Percentiles rank a stretch among this genome's conserved stretches.
These are phyloP conservation scores for Natator depressus DNA, from an alignment of 2,113 vertebrate species.

Conservation along the genomic window DNA sequence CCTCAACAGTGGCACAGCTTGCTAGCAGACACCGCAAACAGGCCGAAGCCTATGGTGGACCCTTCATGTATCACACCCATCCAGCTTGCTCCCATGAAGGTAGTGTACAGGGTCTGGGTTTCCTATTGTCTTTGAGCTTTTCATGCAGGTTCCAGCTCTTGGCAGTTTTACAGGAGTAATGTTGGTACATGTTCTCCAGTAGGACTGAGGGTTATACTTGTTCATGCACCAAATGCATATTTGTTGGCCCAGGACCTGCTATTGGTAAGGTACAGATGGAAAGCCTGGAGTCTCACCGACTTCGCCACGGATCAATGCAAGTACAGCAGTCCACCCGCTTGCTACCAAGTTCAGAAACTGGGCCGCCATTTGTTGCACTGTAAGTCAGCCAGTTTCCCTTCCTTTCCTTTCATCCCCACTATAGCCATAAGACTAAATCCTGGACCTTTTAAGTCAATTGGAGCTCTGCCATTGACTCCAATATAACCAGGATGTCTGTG, in stretches of 20 bases:
- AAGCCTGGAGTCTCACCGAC: background rate
- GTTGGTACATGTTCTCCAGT: background rate
- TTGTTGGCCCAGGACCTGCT: background rate
- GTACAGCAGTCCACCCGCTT: too few species aligned
- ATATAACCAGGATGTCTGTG: background rate
- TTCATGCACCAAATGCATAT: background rate
- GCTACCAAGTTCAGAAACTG: background rate
- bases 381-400: background rate
- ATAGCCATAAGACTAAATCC: too few species aligned
- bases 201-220: background rate
- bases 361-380: background rate
- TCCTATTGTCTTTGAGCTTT: background rate
- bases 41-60: slow-evolving; percentile 98
- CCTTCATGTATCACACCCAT: slow-evolving; percentile 99
- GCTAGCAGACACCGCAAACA: slow-evolving; percentile 95
- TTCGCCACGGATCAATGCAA: too few species aligned
- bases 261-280: background rate
- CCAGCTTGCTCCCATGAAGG: slow-evolving; percentile 99
- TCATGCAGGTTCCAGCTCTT: accelerated
- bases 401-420: background rate
- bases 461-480: background rate
- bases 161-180: accelerated
- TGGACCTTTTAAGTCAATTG: background rate
- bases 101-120: slow-evolving; percentile 56
- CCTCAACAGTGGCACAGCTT: slow-evolving; percentile 99